Conservation (phyloP, 2,888 invertebrate genomes). For the Ochropleura plecta region DNA sequence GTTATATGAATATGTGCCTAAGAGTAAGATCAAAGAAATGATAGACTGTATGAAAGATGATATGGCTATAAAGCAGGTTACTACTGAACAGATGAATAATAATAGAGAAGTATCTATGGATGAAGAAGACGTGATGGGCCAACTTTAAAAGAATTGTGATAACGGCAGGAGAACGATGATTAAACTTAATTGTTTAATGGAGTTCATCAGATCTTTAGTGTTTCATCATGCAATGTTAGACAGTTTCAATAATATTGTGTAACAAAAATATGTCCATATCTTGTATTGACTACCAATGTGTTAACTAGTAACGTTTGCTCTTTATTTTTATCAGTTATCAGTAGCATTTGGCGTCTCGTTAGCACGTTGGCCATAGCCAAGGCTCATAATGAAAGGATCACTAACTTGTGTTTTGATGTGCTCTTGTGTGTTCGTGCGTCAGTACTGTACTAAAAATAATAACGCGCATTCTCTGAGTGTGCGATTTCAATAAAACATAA, state of each 20-base stretch:
- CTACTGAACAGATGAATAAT: no score
- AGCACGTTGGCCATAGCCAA: constrained; percentile 75
- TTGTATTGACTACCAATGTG: constrained; percentile 67
- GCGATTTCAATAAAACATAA: constrained; percentile 81
- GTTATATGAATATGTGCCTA: no score
- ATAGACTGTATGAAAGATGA: no score
- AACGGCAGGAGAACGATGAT: background rate
- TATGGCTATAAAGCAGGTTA: no score
- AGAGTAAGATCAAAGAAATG: no score
- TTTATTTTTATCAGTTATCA: constrained; percentile 79
- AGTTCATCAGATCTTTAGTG: background rate
- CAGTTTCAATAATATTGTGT: constrained; percentile 32
- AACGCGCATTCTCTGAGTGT: constrained; percentile 78
- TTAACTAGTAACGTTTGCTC: constrained; percentile 75
- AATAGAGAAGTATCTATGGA: no score
- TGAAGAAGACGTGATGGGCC: no score
- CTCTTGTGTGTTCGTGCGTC: constrained; percentile 78
- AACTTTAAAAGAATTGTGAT: no score
- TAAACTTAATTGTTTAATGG: background rate
- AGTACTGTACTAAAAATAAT: constrained; percentile 79
- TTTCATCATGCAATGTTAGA: background rate
- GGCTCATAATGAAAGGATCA: constrained; percentile 80
- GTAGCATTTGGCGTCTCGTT: constrained; percentile 77
- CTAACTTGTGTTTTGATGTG: constrained; percentile 74
- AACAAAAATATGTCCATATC: constrained; percentile 65